Base-by-base conservation (phyloP, 2,797 vertebrate genomes). In the Galago senegalensis region DNA sequence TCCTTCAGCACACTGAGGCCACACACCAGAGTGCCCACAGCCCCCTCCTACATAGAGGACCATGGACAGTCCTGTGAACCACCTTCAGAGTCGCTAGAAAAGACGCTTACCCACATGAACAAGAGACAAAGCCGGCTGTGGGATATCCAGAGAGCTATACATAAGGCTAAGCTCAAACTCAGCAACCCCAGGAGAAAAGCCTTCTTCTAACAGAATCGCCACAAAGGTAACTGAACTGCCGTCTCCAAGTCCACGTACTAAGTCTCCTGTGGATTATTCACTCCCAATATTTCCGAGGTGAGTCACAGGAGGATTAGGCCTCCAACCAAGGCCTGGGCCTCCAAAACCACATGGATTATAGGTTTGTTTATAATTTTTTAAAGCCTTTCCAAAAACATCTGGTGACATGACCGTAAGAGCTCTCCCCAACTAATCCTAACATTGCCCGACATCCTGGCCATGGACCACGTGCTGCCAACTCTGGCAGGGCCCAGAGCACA, bases 401-500 rank as follows among this genome's bases (percentile, higher is more conserved):
- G 76, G 63, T 10, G 46, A 23, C 46, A 27, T 34, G 58, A 83
- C 6, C 43, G 5, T 34, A 40, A 75, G 14, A 85, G 63, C 37
- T 40, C 6, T 16, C 27, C 34, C 80, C 29, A 43, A 3, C 18
- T 34, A 60, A 27, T 56, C 16, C 61, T 21, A n/a, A 16, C 60
- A 40, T 9, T n/a, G 70, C 21, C 65, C 1, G 0, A 29, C 46
- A 3, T 17, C 61, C 20, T 8, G 1, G 58, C n/a, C 67, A 11
- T 0, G 1, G 16, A 21, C n/a, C 6, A 6, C 0, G 0, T 1
- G 0, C 8, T 4, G 40, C 49, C 75, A 3, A 2, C 27, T 29
- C 6, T 20, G 14, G 16, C 1, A 0, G 4, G 34, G 60, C 58
- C 61, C 3, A 7, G 73, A 2, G 27, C 20, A 16, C 1, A 4